Evolutionary conservation across 2,113 vertebrate species (phyloP), one percentile per base, ranked within the genome.

Genomic region (Thomomys bottae): DNA sequence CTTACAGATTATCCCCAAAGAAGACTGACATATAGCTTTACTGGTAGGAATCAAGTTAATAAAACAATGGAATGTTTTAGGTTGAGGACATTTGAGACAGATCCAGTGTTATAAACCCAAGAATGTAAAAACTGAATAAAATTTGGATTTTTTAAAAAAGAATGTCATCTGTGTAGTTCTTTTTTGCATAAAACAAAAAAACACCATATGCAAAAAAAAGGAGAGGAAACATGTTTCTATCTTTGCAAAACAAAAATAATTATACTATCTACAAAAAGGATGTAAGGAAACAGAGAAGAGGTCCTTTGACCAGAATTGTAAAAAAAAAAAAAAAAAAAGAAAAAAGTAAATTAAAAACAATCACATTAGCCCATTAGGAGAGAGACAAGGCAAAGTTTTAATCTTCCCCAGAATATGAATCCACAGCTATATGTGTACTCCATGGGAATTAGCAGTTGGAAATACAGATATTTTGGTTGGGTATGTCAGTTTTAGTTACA

Each of bases 1-100:
- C 96, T 96, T 95, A 96, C 94, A 98, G 98, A 98, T 98, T 97
- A 98, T 98, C 97, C 97, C 95, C 95, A 95, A 97, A 97, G 96
- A 98, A 98, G 98, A 97, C 96, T 95, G 97, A 97, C 49, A 54
- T 97, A 94, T 94, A 97, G 98, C 97, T 97, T 97, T 97, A 95
- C 96, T 96, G 95, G 96, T 93, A 95, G 97, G 96, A 98, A 97
- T 96, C 97, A 96, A 96, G 96, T 96, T 96, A 97, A 98, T 97
- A 96, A 98, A 97, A 97, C 90, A 95, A 97, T 97, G 95, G 97
- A 97, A 96, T 97, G 97, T 97, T 98, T 98, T 97, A 97, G 98
- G 97, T 97, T 97, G 95, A 98, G 97, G 97, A 97, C 96, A 96
- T 97, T 97, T 97, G 95, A 95, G 95, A 97, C 96, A 97, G 96